Conservation (phyloP, 1,140 invertebrate species). For the Ridgeia piscesae region DNA sequence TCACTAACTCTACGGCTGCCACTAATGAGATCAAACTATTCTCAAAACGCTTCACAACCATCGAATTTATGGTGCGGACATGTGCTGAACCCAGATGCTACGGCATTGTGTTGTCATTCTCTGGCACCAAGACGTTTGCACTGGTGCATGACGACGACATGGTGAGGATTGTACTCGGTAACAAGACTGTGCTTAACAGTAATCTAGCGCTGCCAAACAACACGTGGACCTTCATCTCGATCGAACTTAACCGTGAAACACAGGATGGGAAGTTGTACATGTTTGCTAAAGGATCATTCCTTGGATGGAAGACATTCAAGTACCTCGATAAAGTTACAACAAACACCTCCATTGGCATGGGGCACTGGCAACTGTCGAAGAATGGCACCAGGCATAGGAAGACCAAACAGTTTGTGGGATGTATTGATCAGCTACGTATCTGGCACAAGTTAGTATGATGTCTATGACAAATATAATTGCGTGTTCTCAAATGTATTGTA, state of each 20-base stretch:
- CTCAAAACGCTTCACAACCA: neutral
- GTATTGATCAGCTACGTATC: conserved; percentile 11
- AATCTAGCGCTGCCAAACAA: neutral
- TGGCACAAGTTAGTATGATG: neutral
- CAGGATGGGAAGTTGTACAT: neutral
- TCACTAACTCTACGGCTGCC: conserved; percentile 1
- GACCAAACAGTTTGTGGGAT: neutral
- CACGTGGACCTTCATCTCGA: neutral
- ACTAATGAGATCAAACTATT: conserved; percentile 9
- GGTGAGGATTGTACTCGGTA: neutral
- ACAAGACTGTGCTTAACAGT: neutral
- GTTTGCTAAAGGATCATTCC: neutral
- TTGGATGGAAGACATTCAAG: neutral
- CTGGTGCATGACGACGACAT: neutral
- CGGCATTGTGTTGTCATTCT: conserved; percentile 11
- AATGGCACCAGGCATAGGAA: neutral
- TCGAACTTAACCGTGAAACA: neutral
- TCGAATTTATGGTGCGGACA: neutral
- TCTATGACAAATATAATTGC: neutral
- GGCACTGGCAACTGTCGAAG: conserved; percentile 8
- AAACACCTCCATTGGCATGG: neutral
- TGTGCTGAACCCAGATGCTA: no score
- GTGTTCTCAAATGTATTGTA: neutral
- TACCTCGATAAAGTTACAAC: neutral
- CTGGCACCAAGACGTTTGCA: neutral